Conservation (phyloP, 2,888 invertebrate species). For the Gymnoscelis rufifasciata region DNA sequence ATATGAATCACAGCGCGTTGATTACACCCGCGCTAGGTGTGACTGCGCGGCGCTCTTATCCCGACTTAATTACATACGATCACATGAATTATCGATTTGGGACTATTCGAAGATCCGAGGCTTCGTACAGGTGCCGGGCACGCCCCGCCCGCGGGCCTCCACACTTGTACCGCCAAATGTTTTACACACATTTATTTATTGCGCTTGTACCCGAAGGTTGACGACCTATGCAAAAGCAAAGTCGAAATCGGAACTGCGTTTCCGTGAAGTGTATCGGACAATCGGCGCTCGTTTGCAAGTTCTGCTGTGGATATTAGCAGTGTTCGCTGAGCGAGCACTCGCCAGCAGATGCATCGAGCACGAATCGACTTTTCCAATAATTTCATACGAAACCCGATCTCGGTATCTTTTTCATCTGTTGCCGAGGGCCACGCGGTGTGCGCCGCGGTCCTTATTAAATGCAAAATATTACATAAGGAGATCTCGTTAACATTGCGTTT, state of each 20-base stretch:
- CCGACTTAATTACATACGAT: slow-evolving; percentile 69
- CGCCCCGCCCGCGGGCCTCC: slow-evolving; percentile 61
- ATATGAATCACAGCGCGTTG: slow-evolving; percentile 47
- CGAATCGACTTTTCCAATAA: slow-evolving; percentile 74
- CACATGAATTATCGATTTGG: slow-evolving; percentile 74
- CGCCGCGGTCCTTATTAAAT: slow-evolving; percentile 67
- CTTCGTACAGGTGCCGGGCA: slow-evolving; percentile 64
- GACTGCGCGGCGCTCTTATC: slow-evolving; percentile 53
- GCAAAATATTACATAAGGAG: slow-evolving; percentile 72
- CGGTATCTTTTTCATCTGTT: slow-evolving; percentile 63
- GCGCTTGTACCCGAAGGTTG: slow-evolving; percentile 32
- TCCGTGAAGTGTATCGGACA: slow-evolving; percentile 7
- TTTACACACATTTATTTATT: slow-evolving; percentile 51
- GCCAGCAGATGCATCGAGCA: slow-evolving; percentile 67
- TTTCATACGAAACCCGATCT: slow-evolving; percentile 69
- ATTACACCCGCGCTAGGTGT: slow-evolving; percentile 53
- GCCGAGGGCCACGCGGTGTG: slow-evolving; percentile 64
- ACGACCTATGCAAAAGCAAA: slow-evolving; percentile 18
- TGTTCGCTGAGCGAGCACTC: slow-evolving; percentile 47
- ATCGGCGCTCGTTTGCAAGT: slow-evolving; percentile 45
- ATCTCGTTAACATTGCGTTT: slow-evolving; percentile 72
- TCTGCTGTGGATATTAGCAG: background rate
- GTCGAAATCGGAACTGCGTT: slow-evolving; percentile 11
- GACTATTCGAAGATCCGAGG: slow-evolving; percentile 48
- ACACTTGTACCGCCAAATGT: slow-evolving; percentile 45